Evolutionary conservation across 2,113 vertebrate genomes (phyloP), one percentile per base, ranked within the genome.

Genomic region (Megaceryle torquata): DNA sequence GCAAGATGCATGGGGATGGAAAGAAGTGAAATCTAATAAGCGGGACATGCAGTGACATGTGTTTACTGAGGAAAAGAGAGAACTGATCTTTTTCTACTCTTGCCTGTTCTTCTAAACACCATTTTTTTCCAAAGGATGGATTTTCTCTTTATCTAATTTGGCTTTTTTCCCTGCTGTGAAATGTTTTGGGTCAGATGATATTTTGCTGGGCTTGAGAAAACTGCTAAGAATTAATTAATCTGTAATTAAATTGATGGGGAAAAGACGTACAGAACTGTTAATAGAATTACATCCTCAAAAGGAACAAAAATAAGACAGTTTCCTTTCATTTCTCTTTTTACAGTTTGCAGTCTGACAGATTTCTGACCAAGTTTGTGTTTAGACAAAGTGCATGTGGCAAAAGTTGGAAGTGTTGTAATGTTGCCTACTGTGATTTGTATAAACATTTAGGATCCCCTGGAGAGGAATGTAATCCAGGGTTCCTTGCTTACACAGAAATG

Each of bases 321-420:
- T 82, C 57, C 57, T 95, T 97, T 97, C 54, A 96, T 95, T 96
- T 89, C 37, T 85, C 19, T 84, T 92, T 92, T 95, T 95, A 54
- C 61, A 72, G 69, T 92, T 95, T 92, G 80, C 81, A 92, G 61
- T 53, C 82, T 95, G 83, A 87, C 81, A 79, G 88, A 95, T 95
- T 96, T 89, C 88, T 96, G 96, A 96, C 95, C 91, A 87, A 96
- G 90, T 89, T 84, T 3, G 6, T 76, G 74, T 94, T 92, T 94
- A 96, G 95, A 96, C 92, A 89, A 94, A 95, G 93, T 95, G 86
- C 88, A 95, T 89, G 95, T 95, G 91, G 95, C 92, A 94, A 79
- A 96, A 96, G 88, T 91, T 97, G 96, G 92, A 96, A 96, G 95
- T 95, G 96, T 93, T 96, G 91, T 94, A 96, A 92, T 93, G 88